These are phyloP conservation scores for Metacarcinus magister DNA, from an alignment of 2,888 invertebrate species.

Conservation along the genomic window DNA sequence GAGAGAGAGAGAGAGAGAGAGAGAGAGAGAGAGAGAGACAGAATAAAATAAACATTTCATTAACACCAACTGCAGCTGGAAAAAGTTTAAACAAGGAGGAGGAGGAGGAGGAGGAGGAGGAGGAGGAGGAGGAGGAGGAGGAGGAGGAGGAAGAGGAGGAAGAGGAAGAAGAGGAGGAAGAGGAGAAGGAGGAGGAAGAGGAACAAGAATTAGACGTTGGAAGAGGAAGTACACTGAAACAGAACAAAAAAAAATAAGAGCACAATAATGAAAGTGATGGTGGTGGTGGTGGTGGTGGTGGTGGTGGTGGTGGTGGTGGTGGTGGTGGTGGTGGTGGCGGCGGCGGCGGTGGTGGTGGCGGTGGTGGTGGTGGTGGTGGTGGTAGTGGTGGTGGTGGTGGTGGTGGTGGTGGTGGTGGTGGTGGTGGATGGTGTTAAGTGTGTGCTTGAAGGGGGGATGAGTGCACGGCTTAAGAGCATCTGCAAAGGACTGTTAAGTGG, in stretches of 20 bases:
- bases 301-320: no score
- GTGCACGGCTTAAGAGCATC: neutral
- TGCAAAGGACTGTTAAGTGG: neutral
- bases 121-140: slow-evolving; percentile 34
- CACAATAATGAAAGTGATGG: neutral
- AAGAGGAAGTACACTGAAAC: neutral
- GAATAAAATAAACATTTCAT: neutral
- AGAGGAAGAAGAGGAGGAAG: neutral
- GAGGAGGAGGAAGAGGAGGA: neutral
- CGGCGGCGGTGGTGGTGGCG: neutral
- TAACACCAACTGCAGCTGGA: neutral
- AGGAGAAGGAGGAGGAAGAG: neutral
- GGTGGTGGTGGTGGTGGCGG: no score
- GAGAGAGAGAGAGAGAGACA: no score
- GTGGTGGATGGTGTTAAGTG: neutral
- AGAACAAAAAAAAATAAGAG: neutral
- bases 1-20: no score
- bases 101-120: slow-evolving; percentile 3
- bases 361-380: neutral
- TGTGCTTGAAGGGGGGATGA: neutral
- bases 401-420: neutral
- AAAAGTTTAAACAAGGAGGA: neutral
- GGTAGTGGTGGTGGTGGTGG: neutral
- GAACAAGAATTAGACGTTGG: neutral
- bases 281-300: neutral